Percentiles rank a stretch among this genome's conserved stretches.
Conservation (phyloP, 2,797 vertebrate species). For the Melanotaenia maccullochi region DNA sequence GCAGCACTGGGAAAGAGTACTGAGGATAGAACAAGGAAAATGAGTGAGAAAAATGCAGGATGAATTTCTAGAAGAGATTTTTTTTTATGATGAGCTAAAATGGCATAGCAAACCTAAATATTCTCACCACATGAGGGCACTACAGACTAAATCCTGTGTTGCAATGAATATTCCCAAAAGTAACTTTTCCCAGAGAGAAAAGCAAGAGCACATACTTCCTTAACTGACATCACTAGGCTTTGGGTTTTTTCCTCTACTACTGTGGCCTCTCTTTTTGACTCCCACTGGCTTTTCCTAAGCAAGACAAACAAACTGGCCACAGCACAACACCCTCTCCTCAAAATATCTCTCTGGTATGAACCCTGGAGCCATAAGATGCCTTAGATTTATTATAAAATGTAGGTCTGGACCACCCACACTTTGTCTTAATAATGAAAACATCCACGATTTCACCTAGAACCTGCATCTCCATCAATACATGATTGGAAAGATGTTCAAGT, state of each 20-base stretch:
- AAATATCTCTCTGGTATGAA: constrained; percentile 58
- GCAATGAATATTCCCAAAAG: neutral
- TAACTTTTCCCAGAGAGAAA: constrained; percentile 51
- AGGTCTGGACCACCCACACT: constrained; percentile 48
- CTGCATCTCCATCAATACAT: constrained; percentile 22
- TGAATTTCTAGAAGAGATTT: too few species aligned
- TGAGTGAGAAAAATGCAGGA: neutral
- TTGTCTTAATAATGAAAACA: constrained; percentile 39
- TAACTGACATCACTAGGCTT: constrained; percentile 59
- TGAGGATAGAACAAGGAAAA: constrained; percentile 58
- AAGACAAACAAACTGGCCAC: constrained; percentile 59
- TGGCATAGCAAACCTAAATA: neutral
- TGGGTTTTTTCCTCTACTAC: constrained; percentile 57
- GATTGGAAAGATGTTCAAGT: constrained; percentile 6
- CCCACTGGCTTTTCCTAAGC: constrained; percentile 51
- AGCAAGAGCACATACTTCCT: constrained; percentile 36
- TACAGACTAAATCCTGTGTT: constrained; percentile 5
- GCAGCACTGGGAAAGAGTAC: constrained; percentile 95
- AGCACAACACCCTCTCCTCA: constrained; percentile 39
- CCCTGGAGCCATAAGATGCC: constrained; percentile 34
- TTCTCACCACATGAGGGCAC: constrained; percentile 47
- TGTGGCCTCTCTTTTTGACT: constrained; percentile 49
- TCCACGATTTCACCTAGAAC: constrained; percentile 12
- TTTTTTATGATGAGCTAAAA: too few species aligned
- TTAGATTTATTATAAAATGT: constrained; percentile 39